phyloP scores from a whole-genome alignment of 2,113 vertebrate genomes.

The Physeter macrocephalus region DNA sequence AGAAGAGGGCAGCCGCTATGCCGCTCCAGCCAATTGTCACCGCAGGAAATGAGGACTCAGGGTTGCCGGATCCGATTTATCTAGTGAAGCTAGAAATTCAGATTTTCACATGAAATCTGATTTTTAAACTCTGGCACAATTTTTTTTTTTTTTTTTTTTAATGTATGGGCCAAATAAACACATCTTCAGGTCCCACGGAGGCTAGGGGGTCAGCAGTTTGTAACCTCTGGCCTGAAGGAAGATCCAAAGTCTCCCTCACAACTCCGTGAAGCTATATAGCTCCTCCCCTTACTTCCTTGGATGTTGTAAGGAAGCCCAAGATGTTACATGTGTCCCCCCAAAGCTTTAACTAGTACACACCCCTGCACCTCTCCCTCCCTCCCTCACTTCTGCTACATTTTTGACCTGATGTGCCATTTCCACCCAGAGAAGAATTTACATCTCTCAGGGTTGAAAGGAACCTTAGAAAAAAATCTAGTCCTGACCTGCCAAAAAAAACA shows the following conservation, averaged over 20 bases:
- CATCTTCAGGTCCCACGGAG: neutral
- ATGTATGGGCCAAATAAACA: neutral
- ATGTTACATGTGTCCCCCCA: too few relatives aligned
- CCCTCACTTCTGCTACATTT: neutral
- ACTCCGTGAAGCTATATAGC: neutral
- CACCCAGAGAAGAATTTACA: neutral
- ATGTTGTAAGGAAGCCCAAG: too few relatives aligned
- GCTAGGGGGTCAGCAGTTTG: neutral
- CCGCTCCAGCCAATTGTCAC: neutral
- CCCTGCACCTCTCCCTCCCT: too few relatives aligned
- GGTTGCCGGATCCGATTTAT: neutral
- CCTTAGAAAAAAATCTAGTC: neutral
- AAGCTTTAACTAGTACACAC: neutral
- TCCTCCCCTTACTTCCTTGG: neutral
- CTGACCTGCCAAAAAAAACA: neutral
- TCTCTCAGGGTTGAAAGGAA: neutral
- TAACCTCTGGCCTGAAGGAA: neutral
- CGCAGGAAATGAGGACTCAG: neutral
- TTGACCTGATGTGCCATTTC: neutral
- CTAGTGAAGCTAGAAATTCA: neutral
- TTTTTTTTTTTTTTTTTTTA: neutral
- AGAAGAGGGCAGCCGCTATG: neutral
- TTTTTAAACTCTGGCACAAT: neutral
- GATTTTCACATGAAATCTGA: neutral
- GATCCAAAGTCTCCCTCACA: neutral